phyloP scores from a whole-genome alignment of 2,113 vertebrate genomes.

The Mirounga angustirostris region DNA sequence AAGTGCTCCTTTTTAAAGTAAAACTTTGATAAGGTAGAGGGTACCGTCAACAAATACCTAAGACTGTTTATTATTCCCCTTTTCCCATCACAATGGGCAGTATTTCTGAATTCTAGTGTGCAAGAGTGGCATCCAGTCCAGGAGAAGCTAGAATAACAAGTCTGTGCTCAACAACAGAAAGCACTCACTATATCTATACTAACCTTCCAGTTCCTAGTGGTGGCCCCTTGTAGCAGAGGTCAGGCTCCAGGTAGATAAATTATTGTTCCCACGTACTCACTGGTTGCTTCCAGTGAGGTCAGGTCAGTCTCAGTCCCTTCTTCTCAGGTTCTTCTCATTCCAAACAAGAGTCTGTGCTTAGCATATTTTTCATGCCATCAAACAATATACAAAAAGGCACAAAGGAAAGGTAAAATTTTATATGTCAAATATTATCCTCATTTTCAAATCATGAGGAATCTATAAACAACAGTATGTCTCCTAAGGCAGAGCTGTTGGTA shows the following conservation, averaged over 20 bases:
- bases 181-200: too few relatives aligned
- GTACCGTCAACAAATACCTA: background rate
- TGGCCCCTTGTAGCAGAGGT: background rate
- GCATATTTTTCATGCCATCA: background rate
- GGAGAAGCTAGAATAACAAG: background rate
- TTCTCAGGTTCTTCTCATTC: background rate
- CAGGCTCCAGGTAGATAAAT: background rate
- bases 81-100: background rate
- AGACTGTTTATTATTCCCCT: background rate
- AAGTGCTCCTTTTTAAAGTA: background rate
- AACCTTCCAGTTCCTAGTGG: background rate
- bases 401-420: background rate
- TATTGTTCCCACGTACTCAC: background rate
- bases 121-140: background rate
- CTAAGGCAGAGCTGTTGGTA: background rate
- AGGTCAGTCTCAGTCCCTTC: background rate
- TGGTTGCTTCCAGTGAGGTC: background rate
- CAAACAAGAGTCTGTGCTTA: constrained; percentile 35
- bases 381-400: background rate
- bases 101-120: background rate
- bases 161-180: background rate
- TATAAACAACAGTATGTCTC: background rate
- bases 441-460: constrained; percentile 3
- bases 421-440: background rate
- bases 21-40: background rate